phyloP scores from a whole-genome alignment of 2,888 invertebrate species.

The Acrocyrtus sp. region DNA sequence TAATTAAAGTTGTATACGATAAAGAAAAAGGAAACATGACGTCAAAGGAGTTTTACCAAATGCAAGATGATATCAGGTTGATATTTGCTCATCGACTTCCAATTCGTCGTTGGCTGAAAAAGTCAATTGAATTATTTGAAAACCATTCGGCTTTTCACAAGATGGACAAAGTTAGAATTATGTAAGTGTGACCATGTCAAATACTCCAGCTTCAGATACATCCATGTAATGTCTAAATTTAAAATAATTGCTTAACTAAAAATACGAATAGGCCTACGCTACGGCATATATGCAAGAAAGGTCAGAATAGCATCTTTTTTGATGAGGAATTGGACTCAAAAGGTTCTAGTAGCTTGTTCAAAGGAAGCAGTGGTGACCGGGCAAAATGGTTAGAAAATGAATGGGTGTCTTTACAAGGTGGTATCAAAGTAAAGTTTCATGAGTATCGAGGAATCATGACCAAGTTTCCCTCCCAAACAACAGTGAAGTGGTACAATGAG shows the following conservation, averaged over 20 bases:
- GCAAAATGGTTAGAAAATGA: too few relatives aligned
- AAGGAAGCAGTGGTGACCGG: too few relatives aligned
- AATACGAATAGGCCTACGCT: too few relatives aligned
- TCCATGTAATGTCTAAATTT: too few relatives aligned
- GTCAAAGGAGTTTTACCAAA: conserved; percentile 2
- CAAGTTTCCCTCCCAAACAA: background rate
- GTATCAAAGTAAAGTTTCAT: conserved; percentile 25
- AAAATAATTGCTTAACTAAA: background rate
- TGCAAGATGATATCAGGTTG: conserved; percentile 13
- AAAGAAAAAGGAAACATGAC: conserved; percentile 10
- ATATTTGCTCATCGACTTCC: conserved; percentile 24
- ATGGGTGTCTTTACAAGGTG: conserved; percentile 43
- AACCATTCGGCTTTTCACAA: conserved; percentile 30
- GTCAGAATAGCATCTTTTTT: too few relatives aligned
- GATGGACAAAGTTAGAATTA: conserved; percentile 11
- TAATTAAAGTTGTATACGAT: conserved; percentile 10
- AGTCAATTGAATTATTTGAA: conserved; percentile 16
- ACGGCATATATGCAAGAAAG: too few relatives aligned
- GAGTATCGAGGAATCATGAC: conserved; percentile 13
- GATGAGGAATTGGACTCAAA: background rate
- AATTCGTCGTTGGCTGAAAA: conserved; percentile 26
- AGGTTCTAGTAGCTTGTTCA: too few relatives aligned
- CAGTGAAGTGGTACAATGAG: background rate
- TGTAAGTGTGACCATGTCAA: too few relatives aligned
- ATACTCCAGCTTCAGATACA: too few relatives aligned